Base-by-base conservation (phyloP, 1,140 invertebrate genomes). In the Chionoecetes opilio region DNA sequence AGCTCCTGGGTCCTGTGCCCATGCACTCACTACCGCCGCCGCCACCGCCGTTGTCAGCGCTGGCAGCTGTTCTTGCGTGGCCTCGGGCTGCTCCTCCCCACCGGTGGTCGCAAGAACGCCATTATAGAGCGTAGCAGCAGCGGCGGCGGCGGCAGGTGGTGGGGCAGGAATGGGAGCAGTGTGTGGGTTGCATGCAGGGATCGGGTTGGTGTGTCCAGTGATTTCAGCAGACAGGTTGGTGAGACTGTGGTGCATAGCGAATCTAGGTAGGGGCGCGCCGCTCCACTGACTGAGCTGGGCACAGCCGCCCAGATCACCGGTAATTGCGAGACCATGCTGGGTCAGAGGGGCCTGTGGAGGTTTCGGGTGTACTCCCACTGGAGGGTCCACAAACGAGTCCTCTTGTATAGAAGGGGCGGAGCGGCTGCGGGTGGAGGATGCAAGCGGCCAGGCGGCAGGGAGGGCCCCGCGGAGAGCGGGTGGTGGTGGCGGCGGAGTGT, bases 1-100 rank as follows among this genome's bases (percentile, higher is more conserved):
- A 31, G 37, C 96, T 29, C 94, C 93, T 6, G 96, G 96, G 84
- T 96, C 96, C 41, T 96, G 94, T 29, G 21, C 41, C 93, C 93
- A 94, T 21, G 41, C 88, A 3, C 21, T 38, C 21, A 75, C 93
- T 37, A 41, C 91, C 46, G 46, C 63, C 26, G 90, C 90, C 38
- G 75, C 91, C 3, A 38, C 82, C 3, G 89, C 88, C 32, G 93
- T 94, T 6, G 89, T 91, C 21, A 32, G 17, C 29, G n/a, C 38
- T 21, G 37, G 46, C 21, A 82, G 86, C 26, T 82, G 75, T 3
- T 17, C 37, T 37, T 85, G 26, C 84, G 84, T 26, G 31, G 31
- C 85, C 38, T 63, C 82, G 32, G 63, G 35, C 87, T 32, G 34
- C 93, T 31, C 88, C n/a, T 46, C 75, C n/a, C 84, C 89, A 21